A percentile compares a stretch with the other conserved stretches of the same genome.
These are phyloP conservation scores for Acheta domesticus DNA, from an alignment of 2,888 invertebrate species.

Conservation along the genomic window DNA sequence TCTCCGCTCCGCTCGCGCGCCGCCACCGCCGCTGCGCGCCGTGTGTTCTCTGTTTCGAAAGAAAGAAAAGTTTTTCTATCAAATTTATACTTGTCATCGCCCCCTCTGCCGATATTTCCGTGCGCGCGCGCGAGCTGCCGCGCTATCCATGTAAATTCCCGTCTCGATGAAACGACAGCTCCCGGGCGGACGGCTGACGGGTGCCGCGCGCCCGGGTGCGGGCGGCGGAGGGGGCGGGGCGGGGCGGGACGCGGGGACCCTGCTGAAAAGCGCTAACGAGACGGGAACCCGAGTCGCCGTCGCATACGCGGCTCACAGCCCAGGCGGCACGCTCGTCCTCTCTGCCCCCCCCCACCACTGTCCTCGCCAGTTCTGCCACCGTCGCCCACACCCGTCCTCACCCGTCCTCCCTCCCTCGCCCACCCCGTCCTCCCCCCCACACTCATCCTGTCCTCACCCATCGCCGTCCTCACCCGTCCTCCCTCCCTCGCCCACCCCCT, in stretches of 20 bases:
- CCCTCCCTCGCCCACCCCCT: neutral
- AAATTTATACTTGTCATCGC: neutral
- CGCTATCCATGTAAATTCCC: conserved; percentile 8
- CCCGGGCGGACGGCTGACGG: neutral
- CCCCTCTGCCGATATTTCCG: conserved; percentile 18
- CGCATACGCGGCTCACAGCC: neutral
- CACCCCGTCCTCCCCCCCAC: neutral
- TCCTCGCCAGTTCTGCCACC: neutral
- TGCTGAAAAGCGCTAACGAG: neutral
- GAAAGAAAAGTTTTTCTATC: conserved; percentile 10
- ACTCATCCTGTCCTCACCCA: neutral
- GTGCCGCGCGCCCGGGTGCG: neutral
- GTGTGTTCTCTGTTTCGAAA: conserved; percentile 18
- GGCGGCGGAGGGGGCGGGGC: neutral
- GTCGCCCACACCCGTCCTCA: neutral
- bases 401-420: neutral
- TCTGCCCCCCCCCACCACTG: neutral
- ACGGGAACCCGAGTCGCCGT: neutral
- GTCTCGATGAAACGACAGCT: conserved; percentile 4
- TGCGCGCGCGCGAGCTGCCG: neutral
- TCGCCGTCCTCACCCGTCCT: neutral
- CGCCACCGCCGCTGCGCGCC: neutral
- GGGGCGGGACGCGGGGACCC: neutral
- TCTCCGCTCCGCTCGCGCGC: neutral
- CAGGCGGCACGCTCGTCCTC: neutral